Percentiles rank a stretch among this genome's conserved stretches.
phyloP scores from a whole-genome alignment of 2,888 invertebrate species.

The Campoletis raptor region DNA sequence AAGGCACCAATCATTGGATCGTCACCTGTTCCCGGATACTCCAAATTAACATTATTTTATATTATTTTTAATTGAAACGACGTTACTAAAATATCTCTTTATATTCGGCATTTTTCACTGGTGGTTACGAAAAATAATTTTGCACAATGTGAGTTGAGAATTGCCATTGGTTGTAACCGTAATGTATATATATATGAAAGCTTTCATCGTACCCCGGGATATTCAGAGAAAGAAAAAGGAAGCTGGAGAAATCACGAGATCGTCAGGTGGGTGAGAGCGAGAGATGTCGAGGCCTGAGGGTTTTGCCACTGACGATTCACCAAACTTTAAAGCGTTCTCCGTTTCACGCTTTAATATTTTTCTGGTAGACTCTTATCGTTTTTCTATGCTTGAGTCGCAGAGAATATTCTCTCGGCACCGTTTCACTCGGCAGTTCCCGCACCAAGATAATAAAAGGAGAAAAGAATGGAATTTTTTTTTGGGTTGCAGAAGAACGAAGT shows the following conservation, averaged over 20 bases:
- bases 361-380: conserved; percentile 49
- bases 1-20: no score
- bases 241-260: conserved; percentile 18
- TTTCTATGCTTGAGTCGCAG: conserved; percentile 27
- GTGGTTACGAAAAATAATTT: conserved; percentile 8
- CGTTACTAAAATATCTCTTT: not conserved
- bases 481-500: conserved; percentile 9
- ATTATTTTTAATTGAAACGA: not conserved
- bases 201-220: conserved; percentile 40
- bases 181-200: conserved; percentile 2
- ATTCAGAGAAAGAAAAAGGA: conserved; percentile 30
- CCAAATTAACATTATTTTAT: no score
- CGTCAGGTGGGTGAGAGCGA: conserved; percentile 38
- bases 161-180: conserved; percentile 25
- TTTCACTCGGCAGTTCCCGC: conserved; percentile 39
- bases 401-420: conserved; percentile 15
- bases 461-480: conserved; percentile 50
- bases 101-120: not conserved
- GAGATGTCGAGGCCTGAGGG: conserved; percentile 47
- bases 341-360: conserved; percentile 67
- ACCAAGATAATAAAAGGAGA: conserved; percentile 60
- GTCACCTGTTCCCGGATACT: no score
- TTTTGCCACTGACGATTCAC: conserved; percentile 53
- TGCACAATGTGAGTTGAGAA: not conserved
- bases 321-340: conserved; percentile 63